Conservation (phyloP, 2,888 invertebrate species). For the Drosophila nr. perissopoda region DNA sequence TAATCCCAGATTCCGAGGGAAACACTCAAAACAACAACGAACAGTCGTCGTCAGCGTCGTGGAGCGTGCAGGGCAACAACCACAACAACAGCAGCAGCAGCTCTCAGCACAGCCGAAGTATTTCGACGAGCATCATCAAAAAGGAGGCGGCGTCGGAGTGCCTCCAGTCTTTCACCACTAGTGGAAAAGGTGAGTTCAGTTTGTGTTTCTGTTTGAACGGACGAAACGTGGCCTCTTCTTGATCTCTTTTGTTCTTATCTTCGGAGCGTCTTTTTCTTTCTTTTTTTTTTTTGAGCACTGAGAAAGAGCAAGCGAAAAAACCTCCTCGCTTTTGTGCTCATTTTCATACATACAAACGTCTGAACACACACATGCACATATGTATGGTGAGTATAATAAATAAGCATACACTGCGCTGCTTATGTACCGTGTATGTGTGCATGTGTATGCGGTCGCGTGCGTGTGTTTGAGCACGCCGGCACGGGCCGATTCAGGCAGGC, state of each 20-base stretch:
- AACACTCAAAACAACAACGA: slow-evolving; percentile 85
- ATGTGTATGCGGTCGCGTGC: slow-evolving; percentile 61
- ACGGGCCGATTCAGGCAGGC: slow-evolving; percentile 58
- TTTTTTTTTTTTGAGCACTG: slow-evolving; percentile 24
- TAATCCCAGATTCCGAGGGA: slow-evolving; percentile 87
- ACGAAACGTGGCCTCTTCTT: slow-evolving; percentile 24
- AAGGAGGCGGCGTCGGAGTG: slow-evolving; percentile 64
- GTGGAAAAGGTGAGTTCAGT: slow-evolving; percentile 90
- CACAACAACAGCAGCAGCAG: slow-evolving; percentile 47
- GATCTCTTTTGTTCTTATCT: slow-evolving; percentile 51
- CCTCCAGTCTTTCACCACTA: slow-evolving; percentile 91
- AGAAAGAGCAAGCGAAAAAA: slow-evolving; percentile 30
- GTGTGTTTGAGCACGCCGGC: slow-evolving; percentile 74
- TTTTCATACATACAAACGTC: slow-evolving; percentile 6
- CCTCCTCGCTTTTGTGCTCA: slow-evolving; percentile 21
- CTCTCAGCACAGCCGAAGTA: slow-evolving; percentile 58
- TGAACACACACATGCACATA: slow-evolving; percentile 7
- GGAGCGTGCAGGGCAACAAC: slow-evolving; percentile 47
- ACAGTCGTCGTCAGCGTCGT: slow-evolving; percentile 55
- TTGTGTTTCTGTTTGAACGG: background rate
- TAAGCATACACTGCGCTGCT: background rate
- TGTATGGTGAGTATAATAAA: slow-evolving; percentile 5
- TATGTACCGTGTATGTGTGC: slow-evolving; percentile 10
- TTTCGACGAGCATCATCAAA: slow-evolving; percentile 69
- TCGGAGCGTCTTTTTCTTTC: slow-evolving; percentile 23